These are phyloP conservation scores for Uloborus diversus DNA, from an alignment of 1,140 invertebrate species.

Conservation along the genomic window DNA sequence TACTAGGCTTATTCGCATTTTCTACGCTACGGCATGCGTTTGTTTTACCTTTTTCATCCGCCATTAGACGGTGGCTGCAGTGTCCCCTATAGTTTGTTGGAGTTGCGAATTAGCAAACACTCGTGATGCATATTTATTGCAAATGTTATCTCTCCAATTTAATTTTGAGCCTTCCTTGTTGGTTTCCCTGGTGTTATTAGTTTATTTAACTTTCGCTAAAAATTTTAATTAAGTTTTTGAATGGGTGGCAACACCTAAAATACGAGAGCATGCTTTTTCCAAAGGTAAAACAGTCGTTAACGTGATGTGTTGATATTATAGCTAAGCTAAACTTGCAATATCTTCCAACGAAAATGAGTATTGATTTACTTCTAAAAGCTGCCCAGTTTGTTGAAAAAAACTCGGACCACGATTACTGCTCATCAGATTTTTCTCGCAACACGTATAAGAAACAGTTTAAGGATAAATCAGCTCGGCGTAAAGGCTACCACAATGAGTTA, in stretches of 20 bases:
- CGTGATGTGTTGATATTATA: background rate
- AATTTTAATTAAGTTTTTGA: too few relatives aligned
- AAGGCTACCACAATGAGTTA: constrained; percentile 37
- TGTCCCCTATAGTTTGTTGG: too few relatives aligned
- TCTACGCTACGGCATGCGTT: too few relatives aligned
- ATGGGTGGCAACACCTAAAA: constrained; percentile 14
- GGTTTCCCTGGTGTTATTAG: too few relatives aligned
- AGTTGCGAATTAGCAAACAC: too few relatives aligned
- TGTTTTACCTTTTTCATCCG: too few relatives aligned
- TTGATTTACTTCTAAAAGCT: constrained; percentile 27
- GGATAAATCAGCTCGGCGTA: background rate
- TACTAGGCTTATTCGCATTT: too few relatives aligned
- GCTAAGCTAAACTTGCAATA: background rate
- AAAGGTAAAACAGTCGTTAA: background rate
- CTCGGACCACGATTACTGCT: constrained; percentile 36
- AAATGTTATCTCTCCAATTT: too few relatives aligned
- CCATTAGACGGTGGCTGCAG: too few relatives aligned
- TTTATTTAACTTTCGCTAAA: too few relatives aligned
- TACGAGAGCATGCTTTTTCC: constrained; percentile 17
- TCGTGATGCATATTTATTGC: too few relatives aligned
- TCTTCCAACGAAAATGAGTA: constrained; percentile 12
- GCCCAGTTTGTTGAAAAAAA: constrained; percentile 24
- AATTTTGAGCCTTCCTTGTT: too few relatives aligned
- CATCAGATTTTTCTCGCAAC: background rate
- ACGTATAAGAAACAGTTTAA: background rate